Evolutionary conservation across 2,888 invertebrate species (phyloP).

Genomic region (Drosophila neotestacea): DNA sequence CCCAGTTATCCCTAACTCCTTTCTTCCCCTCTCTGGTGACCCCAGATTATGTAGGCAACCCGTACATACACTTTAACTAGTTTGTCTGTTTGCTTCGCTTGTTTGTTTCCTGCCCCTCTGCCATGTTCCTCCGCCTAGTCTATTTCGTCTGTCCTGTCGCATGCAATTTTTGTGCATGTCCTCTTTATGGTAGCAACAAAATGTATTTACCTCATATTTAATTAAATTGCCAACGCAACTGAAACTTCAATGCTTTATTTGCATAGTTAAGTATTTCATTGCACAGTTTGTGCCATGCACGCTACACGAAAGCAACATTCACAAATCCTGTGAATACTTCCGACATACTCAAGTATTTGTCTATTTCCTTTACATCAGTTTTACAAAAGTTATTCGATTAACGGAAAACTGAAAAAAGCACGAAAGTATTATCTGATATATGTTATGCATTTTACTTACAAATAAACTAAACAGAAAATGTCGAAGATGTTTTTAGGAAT

Average conservation of each 20-base stretch:
- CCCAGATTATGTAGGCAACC: conserved; percentile 14
- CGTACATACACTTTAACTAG: conserved; percentile 66
- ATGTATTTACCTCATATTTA: conserved; percentile 76
- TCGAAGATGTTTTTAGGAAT: background rate
- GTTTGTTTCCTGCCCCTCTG: conserved; percentile 41
- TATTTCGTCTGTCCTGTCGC: conserved; percentile 28
- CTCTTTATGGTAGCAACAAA: conserved; percentile 56
- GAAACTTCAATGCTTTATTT: conserved; percentile 74
- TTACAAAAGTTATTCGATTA: background rate
- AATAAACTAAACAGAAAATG: background rate
- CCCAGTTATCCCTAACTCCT: background rate
- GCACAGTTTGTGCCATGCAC: conserved; percentile 39
- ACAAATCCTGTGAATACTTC: background rate
- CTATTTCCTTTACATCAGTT: background rate
- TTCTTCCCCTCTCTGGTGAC: background rate
- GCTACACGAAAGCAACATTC: conserved; percentile 23
- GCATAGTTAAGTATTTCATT: conserved; percentile 56
- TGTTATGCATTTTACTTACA: background rate
- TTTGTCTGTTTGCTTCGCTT: conserved; percentile 68
- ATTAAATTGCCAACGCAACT: conserved; percentile 72
- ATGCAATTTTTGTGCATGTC: conserved; percentile 74
- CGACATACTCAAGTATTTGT: background rate
- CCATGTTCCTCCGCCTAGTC: background rate
- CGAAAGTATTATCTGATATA: background rate
- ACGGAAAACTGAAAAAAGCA: background rate